These are phyloP conservation scores for Sphaeramia orbicularis DNA, from an alignment of 2,797 vertebrate genomes.

Conservation along the genomic window DNA sequence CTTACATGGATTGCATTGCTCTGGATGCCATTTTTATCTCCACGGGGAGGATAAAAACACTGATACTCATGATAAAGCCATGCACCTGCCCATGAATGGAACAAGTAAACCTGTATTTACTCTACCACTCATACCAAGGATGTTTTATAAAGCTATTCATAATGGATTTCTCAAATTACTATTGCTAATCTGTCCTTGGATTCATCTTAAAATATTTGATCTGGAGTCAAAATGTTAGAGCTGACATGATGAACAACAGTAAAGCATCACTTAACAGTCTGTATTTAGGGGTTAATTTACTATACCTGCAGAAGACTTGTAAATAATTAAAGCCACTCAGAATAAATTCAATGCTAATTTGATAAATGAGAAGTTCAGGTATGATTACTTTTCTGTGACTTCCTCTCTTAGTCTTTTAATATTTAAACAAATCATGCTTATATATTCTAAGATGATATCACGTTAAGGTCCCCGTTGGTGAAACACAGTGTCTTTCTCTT, in stretches of 20 bases:
- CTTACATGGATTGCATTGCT: neutral
- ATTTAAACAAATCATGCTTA: conserved; percentile 10
- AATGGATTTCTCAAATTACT: neutral
- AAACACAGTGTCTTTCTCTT: conserved; percentile 16
- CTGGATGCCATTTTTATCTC: conserved; percentile 6
- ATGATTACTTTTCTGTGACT: conserved; percentile 14
- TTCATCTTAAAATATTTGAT: neutral
- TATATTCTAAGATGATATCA: neutral
- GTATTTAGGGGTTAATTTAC: conserved; percentile 33
- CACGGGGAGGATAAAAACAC: conserved; percentile 9
- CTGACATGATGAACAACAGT: neutral
- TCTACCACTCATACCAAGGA: too few relatives aligned
- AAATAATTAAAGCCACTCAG: conserved; percentile 27
- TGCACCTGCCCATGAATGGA: conserved; percentile 12
- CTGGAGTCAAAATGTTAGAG: neutral
- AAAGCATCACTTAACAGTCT: conserved; percentile 3
- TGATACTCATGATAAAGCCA: conserved; percentile 6
- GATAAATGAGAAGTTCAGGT: conserved; percentile 17
- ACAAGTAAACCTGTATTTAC: neutral
- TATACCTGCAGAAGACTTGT: conserved; percentile 19
- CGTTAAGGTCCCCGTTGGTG: conserved; percentile 24
- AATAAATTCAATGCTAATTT: conserved; percentile 8
- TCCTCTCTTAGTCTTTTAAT: conserved; percentile 15
- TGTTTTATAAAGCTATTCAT: too few relatives aligned
- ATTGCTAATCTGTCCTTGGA: neutral